These are phyloP conservation scores for Elephantulus edwardii DNA, from an alignment of 2,113 vertebrate species.

Conservation along the genomic window DNA sequence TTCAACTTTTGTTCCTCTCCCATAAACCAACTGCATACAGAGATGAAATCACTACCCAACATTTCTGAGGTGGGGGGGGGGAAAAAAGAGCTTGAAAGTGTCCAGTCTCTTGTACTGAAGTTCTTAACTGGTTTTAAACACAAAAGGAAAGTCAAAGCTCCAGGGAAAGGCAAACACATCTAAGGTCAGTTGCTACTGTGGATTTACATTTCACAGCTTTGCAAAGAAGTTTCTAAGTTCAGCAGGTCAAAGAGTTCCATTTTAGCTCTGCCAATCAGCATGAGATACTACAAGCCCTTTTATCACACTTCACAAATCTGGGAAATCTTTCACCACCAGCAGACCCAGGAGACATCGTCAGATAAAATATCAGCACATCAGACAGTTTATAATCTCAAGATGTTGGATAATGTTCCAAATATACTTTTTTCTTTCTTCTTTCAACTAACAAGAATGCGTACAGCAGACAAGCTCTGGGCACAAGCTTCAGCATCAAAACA, in stretches of 20 bases:
- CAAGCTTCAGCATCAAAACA: neutral
- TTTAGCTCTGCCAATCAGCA: slow-evolving; percentile 72
- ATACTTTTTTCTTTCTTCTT: slow-evolving; percentile 53
- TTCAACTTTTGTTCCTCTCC: slow-evolving; percentile 32
- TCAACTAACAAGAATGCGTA: slow-evolving; percentile 50
- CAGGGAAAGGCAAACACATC: slow-evolving; percentile 19
- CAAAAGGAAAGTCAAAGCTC: slow-evolving; percentile 52
- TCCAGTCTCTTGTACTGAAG: neutral
- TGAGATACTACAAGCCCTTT: slow-evolving; percentile 66
- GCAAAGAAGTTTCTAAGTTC: slow-evolving; percentile 71
- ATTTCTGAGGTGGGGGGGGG: slow-evolving; percentile 26
- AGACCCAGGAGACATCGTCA: slow-evolving; percentile 60
- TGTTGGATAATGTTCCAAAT: slow-evolving; percentile 67
- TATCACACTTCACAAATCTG: slow-evolving; percentile 74
- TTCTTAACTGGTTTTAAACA: slow-evolving; percentile 59
- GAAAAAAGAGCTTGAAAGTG: slow-evolving; percentile 25
- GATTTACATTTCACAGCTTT: slow-evolving; percentile 75
- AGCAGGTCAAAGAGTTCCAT: slow-evolving; percentile 72
- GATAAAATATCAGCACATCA: slow-evolving; percentile 67
- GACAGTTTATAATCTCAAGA: slow-evolving; percentile 73
- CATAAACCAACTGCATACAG: slow-evolving; percentile 32
- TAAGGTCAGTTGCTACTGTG: slow-evolving; percentile 70
- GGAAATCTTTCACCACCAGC: slow-evolving; percentile 67
- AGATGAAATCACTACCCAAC: neutral
- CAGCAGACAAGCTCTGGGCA: slow-evolving; percentile 36